Percentiles rank a stretch among this genome's conserved stretches.
Conservation (phyloP, 2,888 invertebrate species). For the Epinotia bilunana region DNA sequence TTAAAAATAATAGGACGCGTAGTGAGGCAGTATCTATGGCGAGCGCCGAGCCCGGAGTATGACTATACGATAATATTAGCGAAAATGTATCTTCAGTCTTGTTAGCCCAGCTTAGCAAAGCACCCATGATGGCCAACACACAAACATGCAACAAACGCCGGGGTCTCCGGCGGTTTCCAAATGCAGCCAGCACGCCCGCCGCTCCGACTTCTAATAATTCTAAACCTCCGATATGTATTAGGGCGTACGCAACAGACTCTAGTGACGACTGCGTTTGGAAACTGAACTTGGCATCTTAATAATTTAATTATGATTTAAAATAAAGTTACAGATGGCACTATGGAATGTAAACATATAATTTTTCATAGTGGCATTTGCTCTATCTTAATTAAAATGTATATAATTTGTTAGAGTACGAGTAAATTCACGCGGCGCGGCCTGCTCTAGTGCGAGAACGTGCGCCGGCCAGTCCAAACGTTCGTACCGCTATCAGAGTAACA, state of each 20-base stretch:
- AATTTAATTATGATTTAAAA: conserved; percentile 40
- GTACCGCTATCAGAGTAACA: conserved; percentile 45
- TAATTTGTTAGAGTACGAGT: conserved; percentile 39
- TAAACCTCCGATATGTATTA: conserved; percentile 28
- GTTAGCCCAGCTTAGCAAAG: conserved; percentile 9
- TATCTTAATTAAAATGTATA: conserved; percentile 49
- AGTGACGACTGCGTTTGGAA: conserved; percentile 26
- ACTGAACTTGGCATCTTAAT: conserved; percentile 36
- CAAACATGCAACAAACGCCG: conserved; percentile 25
- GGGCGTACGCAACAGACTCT: neutral
- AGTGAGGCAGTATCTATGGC: conserved; percentile 54
- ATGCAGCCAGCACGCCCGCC: conserved; percentile 3
- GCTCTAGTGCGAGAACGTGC: conserved; percentile 20
- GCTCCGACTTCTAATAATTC: conserved; percentile 3
- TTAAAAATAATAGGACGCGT: conserved; percentile 74
- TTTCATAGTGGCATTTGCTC: conserved; percentile 71
- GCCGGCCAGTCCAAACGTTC: conserved; percentile 21
- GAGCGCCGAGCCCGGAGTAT: conserved; percentile 36
- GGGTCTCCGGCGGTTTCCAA: conserved; percentile 34
- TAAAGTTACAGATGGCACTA: conserved; percentile 67
- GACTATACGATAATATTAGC: conserved; percentile 41
- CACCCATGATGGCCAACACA: neutral
- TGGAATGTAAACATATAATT: conserved; percentile 80
- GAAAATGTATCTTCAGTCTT: conserved; percentile 43
- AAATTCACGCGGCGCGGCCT: conserved; percentile 31